Conservation (phyloP, 2,113 vertebrate species). For the Odobenus rosmarus region DNA sequence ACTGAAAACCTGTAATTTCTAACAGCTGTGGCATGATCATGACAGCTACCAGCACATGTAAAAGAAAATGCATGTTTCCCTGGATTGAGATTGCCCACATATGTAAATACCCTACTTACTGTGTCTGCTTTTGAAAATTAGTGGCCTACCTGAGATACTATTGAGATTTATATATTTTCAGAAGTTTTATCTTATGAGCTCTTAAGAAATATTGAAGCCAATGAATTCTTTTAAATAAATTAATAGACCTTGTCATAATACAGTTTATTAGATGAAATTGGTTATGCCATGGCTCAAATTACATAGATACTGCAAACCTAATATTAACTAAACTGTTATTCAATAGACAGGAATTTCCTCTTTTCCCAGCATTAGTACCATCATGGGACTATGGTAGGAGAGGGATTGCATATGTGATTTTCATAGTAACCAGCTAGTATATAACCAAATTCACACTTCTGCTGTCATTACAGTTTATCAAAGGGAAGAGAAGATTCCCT, state of each 20-base stretch:
- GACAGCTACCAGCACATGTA: conserved; percentile 57
- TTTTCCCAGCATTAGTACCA: background rate
- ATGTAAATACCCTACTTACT: conserved; percentile 30
- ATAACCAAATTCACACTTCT: background rate
- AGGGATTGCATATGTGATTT: background rate
- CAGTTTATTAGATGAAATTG: conserved; percentile 39
- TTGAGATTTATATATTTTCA: conserved; percentile 9
- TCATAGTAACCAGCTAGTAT: background rate
- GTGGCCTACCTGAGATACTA: background rate
- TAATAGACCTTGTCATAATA: conserved; percentile 21
- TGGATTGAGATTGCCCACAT: conserved; percentile 10
- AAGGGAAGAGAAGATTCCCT: background rate
- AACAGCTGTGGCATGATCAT: conserved; percentile 75
- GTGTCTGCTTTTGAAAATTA: background rate
- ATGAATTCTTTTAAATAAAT: conserved; percentile 50
- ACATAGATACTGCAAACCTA: conserved; percentile 6
- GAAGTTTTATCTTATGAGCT: background rate
- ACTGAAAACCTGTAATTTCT: conserved; percentile 82
- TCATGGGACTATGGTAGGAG: background rate
- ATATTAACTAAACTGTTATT: conserved; percentile 24
- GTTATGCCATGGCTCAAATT: conserved; percentile 25
- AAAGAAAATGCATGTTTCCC: conserved; percentile 60
- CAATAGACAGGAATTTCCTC: background rate
- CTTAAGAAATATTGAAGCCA: conserved; percentile 20
- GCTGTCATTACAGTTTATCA: background rate